These are phyloP conservation scores for Drosophila ananassae DNA, from an alignment of 1,140 invertebrate genomes.

Conservation along the genomic window DNA sequence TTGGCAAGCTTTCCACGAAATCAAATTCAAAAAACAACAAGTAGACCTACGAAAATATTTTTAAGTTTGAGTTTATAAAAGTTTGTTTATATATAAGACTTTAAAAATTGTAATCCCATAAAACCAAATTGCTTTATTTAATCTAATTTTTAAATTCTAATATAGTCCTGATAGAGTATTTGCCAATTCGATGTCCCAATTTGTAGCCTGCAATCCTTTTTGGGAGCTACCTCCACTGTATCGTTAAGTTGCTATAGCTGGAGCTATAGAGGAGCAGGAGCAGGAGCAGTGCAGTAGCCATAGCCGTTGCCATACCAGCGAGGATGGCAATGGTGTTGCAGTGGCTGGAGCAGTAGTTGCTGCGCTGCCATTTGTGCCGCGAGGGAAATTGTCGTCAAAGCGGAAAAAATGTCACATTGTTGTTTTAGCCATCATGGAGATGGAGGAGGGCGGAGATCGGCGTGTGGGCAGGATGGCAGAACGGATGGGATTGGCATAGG, in stretches of 20 bases:
- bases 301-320: constrained; percentile 22
- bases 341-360: constrained; percentile 7
- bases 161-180: background rate
- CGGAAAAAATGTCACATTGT: constrained; percentile 78
- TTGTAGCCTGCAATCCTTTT: background rate
- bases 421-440: constrained; percentile 66
- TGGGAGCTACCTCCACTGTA: constrained; percentile 28
- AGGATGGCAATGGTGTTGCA: constrained; percentile 43
- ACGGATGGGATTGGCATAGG: constrained; percentile 6
- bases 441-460: constrained; percentile 12
- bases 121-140: no score
- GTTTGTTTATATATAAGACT: no score
- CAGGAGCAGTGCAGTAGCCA: background rate
- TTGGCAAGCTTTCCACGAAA: no score
- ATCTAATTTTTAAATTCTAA: no score
- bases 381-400: constrained; percentile 81
- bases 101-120: no score
- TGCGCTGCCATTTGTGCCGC: constrained; percentile 63
- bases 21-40: no score
- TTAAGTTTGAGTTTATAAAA: no score
- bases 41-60: no score
- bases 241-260: constrained; percentile 50
- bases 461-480: background rate
- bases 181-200: background rate
- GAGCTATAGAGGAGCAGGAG: constrained; percentile 5